These are phyloP conservation scores for Clamator glandarius DNA, from an alignment of 2,797 vertebrate species.

Conservation along the genomic window DNA sequence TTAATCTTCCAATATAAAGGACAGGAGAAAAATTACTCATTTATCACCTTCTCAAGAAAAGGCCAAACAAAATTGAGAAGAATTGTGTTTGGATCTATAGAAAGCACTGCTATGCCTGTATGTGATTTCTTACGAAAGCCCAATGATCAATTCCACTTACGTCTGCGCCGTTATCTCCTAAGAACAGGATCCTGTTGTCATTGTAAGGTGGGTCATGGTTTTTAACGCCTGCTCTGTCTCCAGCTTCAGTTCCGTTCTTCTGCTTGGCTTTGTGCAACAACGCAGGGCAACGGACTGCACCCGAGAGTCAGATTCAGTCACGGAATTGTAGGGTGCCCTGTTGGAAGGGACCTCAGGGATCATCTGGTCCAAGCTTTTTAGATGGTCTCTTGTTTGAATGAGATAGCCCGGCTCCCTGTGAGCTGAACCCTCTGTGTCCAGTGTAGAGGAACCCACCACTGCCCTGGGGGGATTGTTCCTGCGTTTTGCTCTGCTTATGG, in stretches of 20 bases:
- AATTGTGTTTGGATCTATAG: neutral
- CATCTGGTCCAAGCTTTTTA: no score
- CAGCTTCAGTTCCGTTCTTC: neutral
- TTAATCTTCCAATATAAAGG: neutral
- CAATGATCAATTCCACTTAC: neutral
- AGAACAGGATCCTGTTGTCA: neutral
- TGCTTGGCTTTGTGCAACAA: neutral
- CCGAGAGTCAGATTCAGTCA: neutral
- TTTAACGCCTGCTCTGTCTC: neutral
- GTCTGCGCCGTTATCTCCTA: neutral
- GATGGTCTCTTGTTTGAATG: no score
- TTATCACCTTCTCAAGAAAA: slow-evolving; percentile 16
- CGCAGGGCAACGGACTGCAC: rapidly evolving
- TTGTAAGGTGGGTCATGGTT: neutral
- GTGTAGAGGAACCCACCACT: no score
- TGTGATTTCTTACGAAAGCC: neutral
- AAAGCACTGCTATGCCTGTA: neutral
- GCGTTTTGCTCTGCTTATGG: no score
- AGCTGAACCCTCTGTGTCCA: no score
- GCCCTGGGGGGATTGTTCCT: no score
- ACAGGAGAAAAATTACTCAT: neutral
- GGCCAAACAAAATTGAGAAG: neutral
- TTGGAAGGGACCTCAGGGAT: no score
- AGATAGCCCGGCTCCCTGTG: no score
- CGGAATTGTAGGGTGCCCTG: no score